A percentile compares a stretch with the other conserved stretches of the same genome.
Conservation (phyloP, 2,113 vertebrate species). For the Uria lomvia region DNA sequence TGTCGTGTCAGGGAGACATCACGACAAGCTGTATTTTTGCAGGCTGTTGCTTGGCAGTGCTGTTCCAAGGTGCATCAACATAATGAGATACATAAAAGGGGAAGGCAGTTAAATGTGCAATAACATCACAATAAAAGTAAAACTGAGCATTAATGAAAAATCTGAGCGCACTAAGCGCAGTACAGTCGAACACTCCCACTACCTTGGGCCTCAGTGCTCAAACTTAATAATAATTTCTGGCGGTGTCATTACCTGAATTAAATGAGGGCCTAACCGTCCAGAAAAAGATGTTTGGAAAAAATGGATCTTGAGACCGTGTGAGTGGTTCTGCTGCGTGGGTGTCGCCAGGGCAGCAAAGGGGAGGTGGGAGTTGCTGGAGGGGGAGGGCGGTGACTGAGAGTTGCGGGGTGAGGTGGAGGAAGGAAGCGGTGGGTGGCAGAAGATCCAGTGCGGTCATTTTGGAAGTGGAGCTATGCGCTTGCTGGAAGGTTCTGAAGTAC, state of each 20-base stretch:
- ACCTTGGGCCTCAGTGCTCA: background rate
- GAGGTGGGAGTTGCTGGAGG: background rate
- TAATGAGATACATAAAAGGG: constrained; percentile 54
- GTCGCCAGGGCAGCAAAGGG: background rate
- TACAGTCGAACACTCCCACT: background rate
- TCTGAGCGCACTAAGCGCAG: background rate
- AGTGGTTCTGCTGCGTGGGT: background rate
- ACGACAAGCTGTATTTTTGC: background rate
- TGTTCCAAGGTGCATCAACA: constrained; percentile 42
- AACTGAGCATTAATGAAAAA: constrained; percentile 52
- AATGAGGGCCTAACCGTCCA: background rate
- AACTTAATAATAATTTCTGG: constrained; percentile 11
- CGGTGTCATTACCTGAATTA: background rate
- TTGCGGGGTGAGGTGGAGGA: background rate
- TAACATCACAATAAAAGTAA: constrained; percentile 54
- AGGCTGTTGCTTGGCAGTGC: constrained; percentile 44
- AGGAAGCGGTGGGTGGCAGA: background rate
- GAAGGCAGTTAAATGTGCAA: constrained; percentile 44
- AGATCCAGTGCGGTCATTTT: background rate
- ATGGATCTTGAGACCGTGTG: background rate
- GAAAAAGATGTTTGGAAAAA: background rate
- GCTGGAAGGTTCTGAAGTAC: background rate
- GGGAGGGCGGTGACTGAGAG: background rate
- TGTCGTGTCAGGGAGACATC: background rate
- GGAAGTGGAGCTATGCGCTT: background rate